These are phyloP conservation scores for Erynnis tages DNA, from an alignment of 2,888 invertebrate species.

Conservation along the genomic window DNA sequence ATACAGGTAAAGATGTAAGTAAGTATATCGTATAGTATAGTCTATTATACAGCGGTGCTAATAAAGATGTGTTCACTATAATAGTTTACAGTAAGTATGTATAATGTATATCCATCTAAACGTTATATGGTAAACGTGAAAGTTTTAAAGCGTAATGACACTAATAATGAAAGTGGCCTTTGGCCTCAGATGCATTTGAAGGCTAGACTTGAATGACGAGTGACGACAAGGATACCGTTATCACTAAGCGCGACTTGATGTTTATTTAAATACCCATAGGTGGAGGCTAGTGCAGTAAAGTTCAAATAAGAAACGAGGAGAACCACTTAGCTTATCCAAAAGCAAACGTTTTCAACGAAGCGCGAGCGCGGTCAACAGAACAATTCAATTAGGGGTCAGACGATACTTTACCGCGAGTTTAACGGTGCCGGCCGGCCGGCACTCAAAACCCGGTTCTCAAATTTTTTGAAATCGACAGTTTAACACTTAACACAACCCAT, in stretches of 20 bases:
- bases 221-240: conserved; percentile 31
- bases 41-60: too few species aligned
- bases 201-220: neutral
- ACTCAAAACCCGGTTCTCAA: conserved; percentile 51
- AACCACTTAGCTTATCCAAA: conserved; percentile 50
- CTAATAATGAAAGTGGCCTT: conserved; percentile 16
- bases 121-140: too few species aligned
- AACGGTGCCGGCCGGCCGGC: conserved; percentile 58
- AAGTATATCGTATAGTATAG: too few species aligned
- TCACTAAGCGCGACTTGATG: conserved; percentile 26
- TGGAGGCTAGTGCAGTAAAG: conserved; percentile 29
- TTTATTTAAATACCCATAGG: conserved; percentile 32
- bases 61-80: too few species aligned
- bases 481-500: neutral
- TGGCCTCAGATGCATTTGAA: conserved; percentile 18
- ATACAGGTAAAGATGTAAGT: too few species aligned
- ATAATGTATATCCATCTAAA: too few species aligned
- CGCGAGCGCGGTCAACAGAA: conserved; percentile 46
- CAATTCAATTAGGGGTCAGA: conserved; percentile 65
- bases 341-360: conserved; percentile 41
- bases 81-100: too few species aligned
- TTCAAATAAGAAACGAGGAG: conserved; percentile 30
- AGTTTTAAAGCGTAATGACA: conserved; percentile 1
- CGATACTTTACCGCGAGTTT: conserved; percentile 57
- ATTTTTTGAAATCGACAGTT: conserved; percentile 16